phyloP scores from a whole-genome alignment of 2,888 invertebrate species.

The Sicus ferrugineus region DNA sequence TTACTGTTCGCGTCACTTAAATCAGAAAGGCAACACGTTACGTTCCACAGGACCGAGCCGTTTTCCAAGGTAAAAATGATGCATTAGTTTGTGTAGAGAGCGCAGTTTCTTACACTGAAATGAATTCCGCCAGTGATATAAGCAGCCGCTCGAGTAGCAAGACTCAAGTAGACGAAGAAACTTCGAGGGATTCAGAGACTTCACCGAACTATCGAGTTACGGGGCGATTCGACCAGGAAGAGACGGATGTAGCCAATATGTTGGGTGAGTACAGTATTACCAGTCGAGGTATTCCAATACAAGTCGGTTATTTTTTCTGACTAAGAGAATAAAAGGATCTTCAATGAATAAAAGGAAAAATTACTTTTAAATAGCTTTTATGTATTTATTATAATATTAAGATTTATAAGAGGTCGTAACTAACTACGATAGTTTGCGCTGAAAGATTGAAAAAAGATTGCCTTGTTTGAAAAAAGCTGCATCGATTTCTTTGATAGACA shows the following conservation, averaged over 20 bases:
- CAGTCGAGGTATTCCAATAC: too few species aligned
- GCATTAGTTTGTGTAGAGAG: background rate
- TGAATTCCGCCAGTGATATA: slow-evolving; percentile 54
- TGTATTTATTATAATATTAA: too few species aligned
- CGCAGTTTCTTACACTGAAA: background rate
- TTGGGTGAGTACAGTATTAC: slow-evolving; percentile 71
- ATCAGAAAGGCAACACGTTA: slow-evolving; percentile 75
- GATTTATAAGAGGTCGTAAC: too few species aligned
- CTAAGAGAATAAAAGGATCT: too few species aligned
- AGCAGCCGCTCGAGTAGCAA: slow-evolving; percentile 65
- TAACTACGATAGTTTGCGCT: too few species aligned
- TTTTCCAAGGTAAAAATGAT: slow-evolving; percentile 58
- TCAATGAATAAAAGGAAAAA: too few species aligned
- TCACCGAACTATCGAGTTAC: slow-evolving; percentile 85
- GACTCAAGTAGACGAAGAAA: slow-evolving; percentile 78
- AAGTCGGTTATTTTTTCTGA: too few species aligned
- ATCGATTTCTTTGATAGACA: too few species aligned
- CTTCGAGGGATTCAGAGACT: slow-evolving; percentile 88
- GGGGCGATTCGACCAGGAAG: slow-evolving; percentile 89
- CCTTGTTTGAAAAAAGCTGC: too few species aligned
- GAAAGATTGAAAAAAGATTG: too few species aligned
- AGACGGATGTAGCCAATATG: slow-evolving; percentile 97
- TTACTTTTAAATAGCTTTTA: too few species aligned
- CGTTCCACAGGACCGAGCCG: slow-evolving; percentile 63
- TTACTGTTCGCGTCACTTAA: slow-evolving; percentile 95